Evolutionary conservation across 2,113 vertebrate genomes (phyloP), one percentile per base, ranked within the genome.

Genomic region (Nannobrachium achirus): DNA sequence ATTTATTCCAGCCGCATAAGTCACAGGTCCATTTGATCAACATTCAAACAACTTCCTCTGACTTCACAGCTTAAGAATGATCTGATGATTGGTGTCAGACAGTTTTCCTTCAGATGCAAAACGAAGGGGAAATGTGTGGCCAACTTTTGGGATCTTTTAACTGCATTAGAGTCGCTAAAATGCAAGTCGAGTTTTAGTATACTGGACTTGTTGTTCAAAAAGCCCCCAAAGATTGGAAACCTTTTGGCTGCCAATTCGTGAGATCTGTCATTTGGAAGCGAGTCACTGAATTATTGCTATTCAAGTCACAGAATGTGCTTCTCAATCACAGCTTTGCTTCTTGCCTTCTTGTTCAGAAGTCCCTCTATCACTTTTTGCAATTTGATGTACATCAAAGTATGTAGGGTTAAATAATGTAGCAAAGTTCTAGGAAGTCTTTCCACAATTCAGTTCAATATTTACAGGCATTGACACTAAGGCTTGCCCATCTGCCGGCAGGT

Each of bases 11-110:
- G 65, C 63, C 69, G 74, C 40, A 25, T 63, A 55, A 78, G 66
- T 81, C 70, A 80, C 63, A 69, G 63, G 67, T 69, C 63, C 39
- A 69, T 88, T 91, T 90, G 89, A 89, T 90, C 83, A 90, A 84
- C 72, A 84, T 63, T 83, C 83, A 86, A 79, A 85, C 82, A 84
- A 65, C 71, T 70, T 78, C 67, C 56, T 76, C 83, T 73, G 65
- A 83, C 79, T 78, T 67, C 15, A 5, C 71, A 80, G 57, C 81
- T 85, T 83, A 76, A 42, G 52, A 76, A 70, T 70, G 53, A 84
- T 79, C 87, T 73, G 66, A 51, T 85, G 77, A 88, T 73, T 71
- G 79, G 75, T 89, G 78, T 83, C 86, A 80, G 42, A 62, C 53
- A 60, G 67, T 52, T 57, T 67, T 79, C 70, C 25, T 63, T 42